A percentile compares a stretch with the other conserved stretches of the same genome.
phyloP scores from a whole-genome alignment of 2,797 vertebrate species.

The Micromesistius poutassou region DNA sequence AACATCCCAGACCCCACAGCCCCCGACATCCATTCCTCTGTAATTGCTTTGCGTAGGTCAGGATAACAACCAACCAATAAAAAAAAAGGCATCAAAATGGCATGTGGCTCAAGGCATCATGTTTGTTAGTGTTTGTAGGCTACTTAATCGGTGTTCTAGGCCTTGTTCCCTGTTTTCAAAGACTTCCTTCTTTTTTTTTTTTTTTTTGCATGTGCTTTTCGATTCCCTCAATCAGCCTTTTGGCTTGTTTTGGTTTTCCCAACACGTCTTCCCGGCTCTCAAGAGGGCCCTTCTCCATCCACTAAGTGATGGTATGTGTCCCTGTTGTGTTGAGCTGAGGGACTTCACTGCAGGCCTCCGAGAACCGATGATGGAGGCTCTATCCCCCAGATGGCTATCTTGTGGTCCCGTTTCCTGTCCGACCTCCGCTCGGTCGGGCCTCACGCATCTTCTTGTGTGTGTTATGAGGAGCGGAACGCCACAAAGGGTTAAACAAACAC shows the following conservation, averaged over 20 bases:
- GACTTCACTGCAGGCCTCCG: slow-evolving; percentile 11
- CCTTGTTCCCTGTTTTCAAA: slow-evolving; percentile 10
- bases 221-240: neutral
- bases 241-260: slow-evolving; percentile 27
- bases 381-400: slow-evolving; percentile 48
- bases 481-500: slow-evolving; percentile 65
- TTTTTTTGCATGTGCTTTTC: slow-evolving; percentile 1
- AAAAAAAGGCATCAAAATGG: slow-evolving; percentile 8
- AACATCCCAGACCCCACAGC: neutral
- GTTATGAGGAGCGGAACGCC: slow-evolving; percentile 34
- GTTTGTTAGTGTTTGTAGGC: neutral
- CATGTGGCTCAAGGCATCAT: neutral
- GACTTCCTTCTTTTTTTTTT: slow-evolving; percentile 28
- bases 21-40: neutral
- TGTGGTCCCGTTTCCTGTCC: slow-evolving; percentile 47
- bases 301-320: slow-evolving; percentile 16
- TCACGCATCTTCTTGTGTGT: slow-evolving; percentile 45
- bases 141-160: slow-evolving; percentile 7
- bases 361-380: slow-evolving; percentile 53
- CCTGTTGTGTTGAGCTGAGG: slow-evolving; percentile 26
- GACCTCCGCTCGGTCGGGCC: slow-evolving; percentile 28
- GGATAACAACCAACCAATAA: slow-evolving; percentile 6
- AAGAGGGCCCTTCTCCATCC: slow-evolving; percentile 17
- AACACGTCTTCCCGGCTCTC: slow-evolving; percentile 10
- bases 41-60: neutral